phyloP scores from a whole-genome alignment of 2,113 vertebrate genomes.

The Tursiops truncatus region DNA sequence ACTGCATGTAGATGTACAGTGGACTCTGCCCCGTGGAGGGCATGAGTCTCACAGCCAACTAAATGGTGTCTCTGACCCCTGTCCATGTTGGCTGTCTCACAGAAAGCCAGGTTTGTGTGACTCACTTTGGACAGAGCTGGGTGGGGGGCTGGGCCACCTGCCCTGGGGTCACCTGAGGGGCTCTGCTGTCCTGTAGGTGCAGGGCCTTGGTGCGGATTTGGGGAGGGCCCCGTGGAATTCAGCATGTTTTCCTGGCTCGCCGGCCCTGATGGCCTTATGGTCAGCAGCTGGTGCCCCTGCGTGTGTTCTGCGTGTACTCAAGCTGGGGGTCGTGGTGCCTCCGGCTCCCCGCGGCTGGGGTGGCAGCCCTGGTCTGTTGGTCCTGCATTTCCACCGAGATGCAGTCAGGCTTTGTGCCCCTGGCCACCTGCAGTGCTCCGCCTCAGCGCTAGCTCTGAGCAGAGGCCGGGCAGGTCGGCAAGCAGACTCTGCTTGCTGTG shows the following conservation, averaged over 20 bases:
- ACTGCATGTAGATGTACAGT: background rate
- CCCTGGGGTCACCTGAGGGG: background rate
- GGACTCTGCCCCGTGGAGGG: background rate
- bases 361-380: background rate
- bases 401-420: background rate
- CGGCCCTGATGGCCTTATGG: fast-evolving
- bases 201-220: background rate
- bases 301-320: background rate
- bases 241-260: fast-evolving
- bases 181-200: background rate
- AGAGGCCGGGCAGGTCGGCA: background rate
- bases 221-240: background rate
- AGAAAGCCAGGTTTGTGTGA: background rate
- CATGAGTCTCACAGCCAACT: background rate
- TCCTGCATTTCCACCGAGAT: background rate
- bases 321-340: background rate
- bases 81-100: background rate
- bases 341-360: background rate
- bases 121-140: background rate
- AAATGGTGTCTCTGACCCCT: too few relatives aligned
- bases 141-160: background rate
- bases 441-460: background rate
- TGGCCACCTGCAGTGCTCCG: fast-evolving
- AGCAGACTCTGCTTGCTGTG: background rate
- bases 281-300: background rate